Evolutionary conservation across 2,888 invertebrate genomes (phyloP).

Genomic region (Archips crataeganus): DNA sequence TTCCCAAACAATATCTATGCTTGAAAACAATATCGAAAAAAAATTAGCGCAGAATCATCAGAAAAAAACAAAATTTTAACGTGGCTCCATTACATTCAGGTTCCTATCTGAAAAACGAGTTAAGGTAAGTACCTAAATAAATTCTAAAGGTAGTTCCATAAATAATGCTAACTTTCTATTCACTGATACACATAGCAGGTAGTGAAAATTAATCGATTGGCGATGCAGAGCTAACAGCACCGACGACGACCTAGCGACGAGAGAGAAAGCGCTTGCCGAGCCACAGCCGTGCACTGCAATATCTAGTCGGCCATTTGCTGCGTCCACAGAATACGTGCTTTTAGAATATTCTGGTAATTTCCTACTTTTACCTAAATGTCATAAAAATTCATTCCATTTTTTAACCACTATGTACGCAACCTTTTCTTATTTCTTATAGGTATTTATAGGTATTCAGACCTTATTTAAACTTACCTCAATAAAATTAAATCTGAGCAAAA

Average conservation of each 20-base stretch:
- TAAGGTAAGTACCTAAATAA: too few species aligned
- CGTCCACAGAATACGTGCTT: constrained; percentile 51
- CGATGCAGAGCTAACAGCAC: constrained; percentile 39
- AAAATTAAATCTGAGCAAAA: constrained; percentile 40
- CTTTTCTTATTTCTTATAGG: constrained; percentile 32
- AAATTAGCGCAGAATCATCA: background rate
- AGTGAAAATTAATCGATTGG: constrained; percentile 37
- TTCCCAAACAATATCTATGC: background rate
- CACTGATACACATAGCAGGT: constrained; percentile 11
- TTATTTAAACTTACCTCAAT: constrained; percentile 65
- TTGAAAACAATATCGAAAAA: background rate
- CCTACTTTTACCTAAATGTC: constrained; percentile 10
- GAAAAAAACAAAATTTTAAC: background rate
- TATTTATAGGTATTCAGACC: constrained; percentile 37
- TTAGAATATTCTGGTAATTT: constrained; percentile 35
- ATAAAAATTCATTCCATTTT: constrained; percentile 6
- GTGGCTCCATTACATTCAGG: background rate
- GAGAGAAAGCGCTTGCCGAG: constrained; percentile 73
- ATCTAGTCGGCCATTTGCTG: constrained; percentile 77
- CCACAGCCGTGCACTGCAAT: constrained; percentile 48
- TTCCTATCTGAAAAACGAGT: too few species aligned
- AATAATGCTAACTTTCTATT: constrained; percentile 24
- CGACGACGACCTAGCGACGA: constrained; percentile 46
- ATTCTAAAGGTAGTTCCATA: background rate
- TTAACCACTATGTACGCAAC: background rate